Percentiles rank a stretch among this genome's conserved stretches.
phyloP scores from a whole-genome alignment of 2,888 invertebrate genomes.

The Allolobophora icterica region DNA sequence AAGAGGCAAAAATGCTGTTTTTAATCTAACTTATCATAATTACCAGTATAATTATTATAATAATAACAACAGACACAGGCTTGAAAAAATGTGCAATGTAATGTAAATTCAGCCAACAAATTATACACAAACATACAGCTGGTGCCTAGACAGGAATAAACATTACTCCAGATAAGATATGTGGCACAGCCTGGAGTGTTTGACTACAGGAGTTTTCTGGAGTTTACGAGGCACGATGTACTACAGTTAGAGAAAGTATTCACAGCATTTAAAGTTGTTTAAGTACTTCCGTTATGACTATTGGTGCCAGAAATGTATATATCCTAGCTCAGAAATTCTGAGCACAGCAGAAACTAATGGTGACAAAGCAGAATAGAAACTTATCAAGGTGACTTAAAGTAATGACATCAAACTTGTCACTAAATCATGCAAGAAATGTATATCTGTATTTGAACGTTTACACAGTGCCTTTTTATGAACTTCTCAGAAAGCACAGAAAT shows the following conservation, averaged over 20 bases:
- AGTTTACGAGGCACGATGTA: no score
- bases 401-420: not conserved
- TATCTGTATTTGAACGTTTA: not conserved
- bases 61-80: not conserved
- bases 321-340: not conserved
- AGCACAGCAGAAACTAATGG: not conserved
- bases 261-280: not conserved
- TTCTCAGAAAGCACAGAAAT: not conserved
- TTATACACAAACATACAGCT: not conserved
- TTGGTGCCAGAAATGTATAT: not conserved
- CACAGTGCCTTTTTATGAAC: not conserved
- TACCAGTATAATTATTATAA: not conserved
- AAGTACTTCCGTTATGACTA: not conserved
- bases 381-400: not conserved
- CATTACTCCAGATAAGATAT: no score
- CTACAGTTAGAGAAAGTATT: not conserved
- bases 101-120: not conserved
- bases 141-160: not conserved
- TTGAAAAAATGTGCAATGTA: not conserved
- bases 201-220: no score
- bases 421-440: constrained; percentile 17
- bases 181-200: no score
- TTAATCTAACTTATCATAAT: not conserved
- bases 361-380: not conserved
- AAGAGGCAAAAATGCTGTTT: not conserved